Evolutionary conservation across 2,113 vertebrate species (phyloP).

Genomic region (Rhabdornis inornatus): DNA sequence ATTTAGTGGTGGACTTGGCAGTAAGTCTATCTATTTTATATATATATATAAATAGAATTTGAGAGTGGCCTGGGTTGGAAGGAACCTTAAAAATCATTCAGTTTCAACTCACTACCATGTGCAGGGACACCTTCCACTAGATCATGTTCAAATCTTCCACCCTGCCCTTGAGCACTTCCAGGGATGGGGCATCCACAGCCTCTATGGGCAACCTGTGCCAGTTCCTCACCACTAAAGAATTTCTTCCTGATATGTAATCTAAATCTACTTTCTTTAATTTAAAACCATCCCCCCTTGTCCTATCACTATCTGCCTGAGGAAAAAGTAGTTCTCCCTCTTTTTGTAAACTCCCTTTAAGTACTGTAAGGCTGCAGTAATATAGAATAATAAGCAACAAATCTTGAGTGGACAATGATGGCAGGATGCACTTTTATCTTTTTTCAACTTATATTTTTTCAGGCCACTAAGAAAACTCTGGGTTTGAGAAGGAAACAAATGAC

Average conservation of each 20-base stretch:
- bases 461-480: background rate
- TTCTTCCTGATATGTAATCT: background rate
- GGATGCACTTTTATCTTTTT: background rate
- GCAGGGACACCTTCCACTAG: background rate
- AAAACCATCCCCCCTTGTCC: background rate
- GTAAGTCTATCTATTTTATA: background rate
- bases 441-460: background rate
- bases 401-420: background rate
- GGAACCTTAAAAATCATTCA: background rate
- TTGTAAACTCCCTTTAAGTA: background rate
- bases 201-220: background rate
- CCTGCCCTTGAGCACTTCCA: background rate
- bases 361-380: background rate
- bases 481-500: background rate
- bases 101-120: background rate
- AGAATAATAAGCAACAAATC: background rate
- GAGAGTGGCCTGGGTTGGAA: background rate
- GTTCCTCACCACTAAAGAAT: background rate
- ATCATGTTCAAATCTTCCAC: background rate
- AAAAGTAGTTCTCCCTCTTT: background rate
- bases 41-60: too few relatives aligned
- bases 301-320: background rate
- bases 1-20: background rate
- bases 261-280: background rate
- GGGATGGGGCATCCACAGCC: background rate